These are phyloP conservation scores for Cyanoliseus patagonus DNA, from an alignment of 2,113 vertebrate species.

Conservation along the genomic window DNA sequence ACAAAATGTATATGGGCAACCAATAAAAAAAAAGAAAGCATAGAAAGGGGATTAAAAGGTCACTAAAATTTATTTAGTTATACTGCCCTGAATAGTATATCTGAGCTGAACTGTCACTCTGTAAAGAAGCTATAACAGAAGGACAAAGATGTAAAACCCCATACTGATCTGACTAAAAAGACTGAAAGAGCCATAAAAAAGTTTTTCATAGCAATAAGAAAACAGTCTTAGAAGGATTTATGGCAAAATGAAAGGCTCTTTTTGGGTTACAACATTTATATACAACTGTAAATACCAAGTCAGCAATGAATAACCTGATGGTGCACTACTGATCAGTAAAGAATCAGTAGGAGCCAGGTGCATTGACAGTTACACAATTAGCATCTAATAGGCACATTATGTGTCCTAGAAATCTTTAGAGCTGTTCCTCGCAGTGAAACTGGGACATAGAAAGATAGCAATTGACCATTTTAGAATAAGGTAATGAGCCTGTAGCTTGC, in stretches of 20 bases:
- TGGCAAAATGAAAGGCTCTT: background rate
- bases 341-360: background rate
- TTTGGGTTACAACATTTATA: background rate
- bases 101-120: background rate
- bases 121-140: background rate
- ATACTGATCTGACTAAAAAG: background rate
- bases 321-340: background rate
- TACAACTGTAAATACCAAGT: background rate
- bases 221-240: background rate
- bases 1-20: background rate
- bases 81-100: background rate
- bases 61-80: background rate
- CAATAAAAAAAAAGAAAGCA: background rate
- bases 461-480: background rate
- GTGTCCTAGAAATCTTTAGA: background rate
- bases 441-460: background rate
- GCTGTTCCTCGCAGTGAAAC: background rate
- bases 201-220: background rate
- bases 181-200: background rate
- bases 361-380: background rate
- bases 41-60: background rate
- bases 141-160: background rate
- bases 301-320: background rate
- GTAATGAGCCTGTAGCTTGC: background rate
- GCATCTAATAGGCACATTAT: background rate